phyloP scores from a whole-genome alignment of 2,797 vertebrate genomes.

The Cynopterus sphinx region DNA sequence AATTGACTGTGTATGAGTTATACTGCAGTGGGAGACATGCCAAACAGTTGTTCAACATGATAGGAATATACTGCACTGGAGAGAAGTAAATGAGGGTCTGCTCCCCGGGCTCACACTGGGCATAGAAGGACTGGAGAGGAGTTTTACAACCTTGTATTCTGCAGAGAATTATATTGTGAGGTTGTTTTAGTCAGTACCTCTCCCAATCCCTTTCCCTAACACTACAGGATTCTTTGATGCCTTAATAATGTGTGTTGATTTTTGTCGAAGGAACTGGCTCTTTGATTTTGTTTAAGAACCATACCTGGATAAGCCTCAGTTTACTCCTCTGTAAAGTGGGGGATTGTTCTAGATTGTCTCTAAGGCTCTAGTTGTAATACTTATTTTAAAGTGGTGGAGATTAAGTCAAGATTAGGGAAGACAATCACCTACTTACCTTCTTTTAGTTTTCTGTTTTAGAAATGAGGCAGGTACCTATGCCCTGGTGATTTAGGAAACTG shows the following conservation, averaged over 20 bases:
- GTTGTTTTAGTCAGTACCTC: not conserved
- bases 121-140: not conserved
- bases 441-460: not conserved
- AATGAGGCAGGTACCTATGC: not conserved
- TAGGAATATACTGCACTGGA: not conserved
- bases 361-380: not conserved
- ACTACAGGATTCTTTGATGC: not conserved
- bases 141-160: not conserved
- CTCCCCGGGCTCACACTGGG: not conserved
- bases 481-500: not conserved
- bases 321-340: not conserved
- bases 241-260: not conserved
- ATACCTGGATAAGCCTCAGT: not conserved
- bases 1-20: not conserved
- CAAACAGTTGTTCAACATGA: not conserved
- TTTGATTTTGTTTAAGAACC: not conserved
- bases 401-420: not conserved
- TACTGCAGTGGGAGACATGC: not conserved
- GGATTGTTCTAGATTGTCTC: not conserved
- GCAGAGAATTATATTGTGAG: not conserved
- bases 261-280: not conserved
- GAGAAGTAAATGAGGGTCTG: not conserved
- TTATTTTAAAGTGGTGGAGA: not conserved
- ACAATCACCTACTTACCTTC: not conserved
- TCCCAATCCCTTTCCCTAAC: not conserved